Conservation (phyloP, 2,113 vertebrate genomes). For the Planiliza haematocheilus region DNA sequence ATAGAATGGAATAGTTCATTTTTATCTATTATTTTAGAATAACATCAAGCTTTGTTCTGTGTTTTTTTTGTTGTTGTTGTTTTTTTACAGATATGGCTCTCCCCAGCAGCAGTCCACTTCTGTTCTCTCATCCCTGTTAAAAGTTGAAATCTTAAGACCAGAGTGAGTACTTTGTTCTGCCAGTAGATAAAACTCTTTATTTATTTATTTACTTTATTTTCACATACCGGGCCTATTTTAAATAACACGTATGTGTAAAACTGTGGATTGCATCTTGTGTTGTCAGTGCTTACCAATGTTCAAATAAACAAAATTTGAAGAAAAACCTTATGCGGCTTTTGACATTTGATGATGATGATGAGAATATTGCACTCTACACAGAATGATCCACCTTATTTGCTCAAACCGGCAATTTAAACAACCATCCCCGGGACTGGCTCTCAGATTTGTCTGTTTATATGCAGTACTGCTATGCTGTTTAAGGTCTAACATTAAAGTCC, state of each 20-base stretch:
- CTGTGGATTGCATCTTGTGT: neutral
- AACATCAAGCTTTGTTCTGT: neutral
- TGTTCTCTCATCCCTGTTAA: constrained; percentile 68
- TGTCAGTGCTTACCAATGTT: neutral
- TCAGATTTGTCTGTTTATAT: too few relatives aligned
- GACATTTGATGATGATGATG: too few relatives aligned
- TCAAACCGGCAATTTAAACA: too few relatives aligned
- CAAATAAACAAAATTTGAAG: constrained; percentile 1
- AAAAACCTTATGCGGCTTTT: neutral
- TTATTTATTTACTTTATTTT: too few relatives aligned
- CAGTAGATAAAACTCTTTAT: too few relatives aligned
- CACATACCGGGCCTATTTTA: neutral
- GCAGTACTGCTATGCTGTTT: too few relatives aligned
- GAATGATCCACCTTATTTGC: too few relatives aligned
- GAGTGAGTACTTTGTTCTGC: neutral
- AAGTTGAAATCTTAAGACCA: constrained; percentile 1
- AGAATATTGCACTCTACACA: too few relatives aligned
- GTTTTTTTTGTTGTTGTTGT: constrained; percentile 13
- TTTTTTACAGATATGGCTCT: constrained; percentile 78
- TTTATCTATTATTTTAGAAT: neutral
- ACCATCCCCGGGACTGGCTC: too few relatives aligned
- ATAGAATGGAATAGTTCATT: neutral
- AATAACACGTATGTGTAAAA: neutral
- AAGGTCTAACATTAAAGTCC: too few relatives aligned
- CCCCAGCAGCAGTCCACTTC: constrained; percentile 73